Evolutionary conservation across 2,888 invertebrate species (phyloP), one percentile per base, ranked within the genome.

Genomic region (Ectemnius lituratus): DNA sequence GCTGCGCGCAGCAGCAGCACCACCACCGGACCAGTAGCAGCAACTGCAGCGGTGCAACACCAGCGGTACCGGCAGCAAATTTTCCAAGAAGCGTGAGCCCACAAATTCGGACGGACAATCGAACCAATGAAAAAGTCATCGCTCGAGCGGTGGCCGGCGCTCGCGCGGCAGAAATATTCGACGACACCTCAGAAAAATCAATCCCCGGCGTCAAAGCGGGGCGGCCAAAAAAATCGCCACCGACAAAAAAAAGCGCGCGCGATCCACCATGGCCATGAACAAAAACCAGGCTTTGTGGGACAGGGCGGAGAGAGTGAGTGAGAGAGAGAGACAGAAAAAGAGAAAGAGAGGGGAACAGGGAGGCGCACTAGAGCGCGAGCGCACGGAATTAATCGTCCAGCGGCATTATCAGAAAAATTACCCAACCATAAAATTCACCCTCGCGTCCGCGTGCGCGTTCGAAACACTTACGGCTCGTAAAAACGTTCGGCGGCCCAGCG

Each of bases 381-480:
- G 16, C 79, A 65, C 66, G 70, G 66, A 73, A 79, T 82, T 74
- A 80, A 81, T 82, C 77, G 83, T 57, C 59, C 49, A 56, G 73
- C 37, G 37, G 37, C 73, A 82, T 82, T 80, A 71, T 73, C 80
- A 73, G 81, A 83, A 81, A 83, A 81, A 81, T 81, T 80, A 81
- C 66, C 80, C 57, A 68, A 73, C 83, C 73, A 76, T 73, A 83
- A 77, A 81, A 81, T 75, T 80, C 81, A 78, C 77, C 77, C 77
- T 46, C 52, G 68, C 71, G 70, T 58, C 16, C 75, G 75, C 80
- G 70, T 58, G 18, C 71, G 75, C 80, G 74, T 75, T 74, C 81
- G 73, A 82, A 75, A 80, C 80, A 80, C 83, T 81, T 81, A 82
- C 80, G 60, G 81, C 71, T 73, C 80, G 82, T 79, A 73, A 80